A percentile compares a stretch with the other conserved stretches of the same genome.
Conservation (phyloP, 2,888 invertebrate genomes). For the Julus scandinavius region DNA sequence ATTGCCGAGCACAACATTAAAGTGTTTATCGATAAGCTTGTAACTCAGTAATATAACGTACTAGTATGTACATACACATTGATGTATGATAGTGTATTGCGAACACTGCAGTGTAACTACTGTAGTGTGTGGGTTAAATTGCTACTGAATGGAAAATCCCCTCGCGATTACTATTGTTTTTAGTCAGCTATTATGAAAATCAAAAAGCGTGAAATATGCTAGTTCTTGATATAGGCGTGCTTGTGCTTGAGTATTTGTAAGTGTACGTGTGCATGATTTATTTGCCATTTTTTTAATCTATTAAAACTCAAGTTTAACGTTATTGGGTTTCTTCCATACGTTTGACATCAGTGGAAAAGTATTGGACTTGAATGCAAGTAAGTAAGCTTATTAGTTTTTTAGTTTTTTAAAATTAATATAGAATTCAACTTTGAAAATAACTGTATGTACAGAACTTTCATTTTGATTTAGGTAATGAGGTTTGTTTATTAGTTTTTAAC, state of each 20-base stretch:
- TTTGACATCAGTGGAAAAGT: no score
- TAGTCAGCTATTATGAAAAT: not conserved
- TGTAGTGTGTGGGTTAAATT: no score
- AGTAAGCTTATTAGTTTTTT: no score
- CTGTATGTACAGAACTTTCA: no score
- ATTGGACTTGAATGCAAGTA: no score
- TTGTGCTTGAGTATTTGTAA: slow-evolving; percentile 1
- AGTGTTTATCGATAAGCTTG: not conserved
- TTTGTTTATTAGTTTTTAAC: no score
- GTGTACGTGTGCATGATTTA: not conserved
- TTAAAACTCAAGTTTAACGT: not conserved
- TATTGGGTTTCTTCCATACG: not conserved
- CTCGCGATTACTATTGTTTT: not conserved
- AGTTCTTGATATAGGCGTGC: not conserved
- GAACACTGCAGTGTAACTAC: not conserved
- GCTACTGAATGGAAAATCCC: no score
- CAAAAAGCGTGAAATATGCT: not conserved
- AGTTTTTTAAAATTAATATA: no score
- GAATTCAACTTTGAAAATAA: no score
- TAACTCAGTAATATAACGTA: not conserved
- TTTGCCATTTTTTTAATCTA: not conserved
- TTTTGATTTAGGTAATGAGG: no score
- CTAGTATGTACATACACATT: not conserved
- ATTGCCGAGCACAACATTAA: no score
- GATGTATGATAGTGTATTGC: not conserved